phyloP scores from a whole-genome alignment of 2,888 invertebrate genomes.

The Podabrus alpinus region DNA sequence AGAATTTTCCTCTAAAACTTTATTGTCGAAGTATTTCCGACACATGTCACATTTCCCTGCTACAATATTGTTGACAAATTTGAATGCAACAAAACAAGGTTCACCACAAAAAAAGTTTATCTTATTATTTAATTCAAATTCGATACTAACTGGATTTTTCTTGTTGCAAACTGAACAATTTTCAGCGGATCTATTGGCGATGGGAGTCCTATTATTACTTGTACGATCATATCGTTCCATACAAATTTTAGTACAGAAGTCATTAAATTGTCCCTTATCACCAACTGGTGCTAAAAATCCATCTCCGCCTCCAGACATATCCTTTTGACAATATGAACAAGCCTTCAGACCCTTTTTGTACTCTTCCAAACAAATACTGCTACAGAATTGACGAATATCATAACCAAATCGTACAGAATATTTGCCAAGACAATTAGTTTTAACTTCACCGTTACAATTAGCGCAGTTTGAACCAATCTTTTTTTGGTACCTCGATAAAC shows the following conservation, averaged over 20 bases:
- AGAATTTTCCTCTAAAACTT: conserved; percentile 68
- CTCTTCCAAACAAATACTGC: conserved; percentile 81
- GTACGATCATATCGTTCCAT: conserved; percentile 79
- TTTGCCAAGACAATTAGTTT: conserved; percentile 81
- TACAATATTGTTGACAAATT: conserved; percentile 87
- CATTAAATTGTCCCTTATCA: conserved; percentile 83
- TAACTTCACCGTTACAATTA: conserved; percentile 78
- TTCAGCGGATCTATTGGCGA: conserved; percentile 60
- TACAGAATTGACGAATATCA: conserved; percentile 91
- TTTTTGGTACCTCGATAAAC: conserved; percentile 78
- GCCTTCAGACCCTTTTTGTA: conserved; percentile 89
- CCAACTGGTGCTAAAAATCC: conserved; percentile 83
- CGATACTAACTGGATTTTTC: conserved; percentile 75
- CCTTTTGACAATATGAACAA: conserved; percentile 91
- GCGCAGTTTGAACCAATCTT: conserved; percentile 77
- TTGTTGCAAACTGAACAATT: conserved; percentile 83
- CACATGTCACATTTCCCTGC: conserved; percentile 85
- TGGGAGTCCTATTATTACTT: conserved; percentile 66
- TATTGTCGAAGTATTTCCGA: conserved; percentile 79
- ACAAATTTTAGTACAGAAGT: conserved; percentile 65
- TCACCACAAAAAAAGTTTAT: conserved; percentile 82
- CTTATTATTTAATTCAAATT: conserved; percentile 73
- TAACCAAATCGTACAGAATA: conserved; percentile 92
- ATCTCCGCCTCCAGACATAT: conserved; percentile 75
- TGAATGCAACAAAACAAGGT: conserved; percentile 91